Evolutionary conservation across 2,797 vertebrate genomes (phyloP), one percentile per base, ranked within the genome.

Genomic region (Macropodus opercularis): DNA sequence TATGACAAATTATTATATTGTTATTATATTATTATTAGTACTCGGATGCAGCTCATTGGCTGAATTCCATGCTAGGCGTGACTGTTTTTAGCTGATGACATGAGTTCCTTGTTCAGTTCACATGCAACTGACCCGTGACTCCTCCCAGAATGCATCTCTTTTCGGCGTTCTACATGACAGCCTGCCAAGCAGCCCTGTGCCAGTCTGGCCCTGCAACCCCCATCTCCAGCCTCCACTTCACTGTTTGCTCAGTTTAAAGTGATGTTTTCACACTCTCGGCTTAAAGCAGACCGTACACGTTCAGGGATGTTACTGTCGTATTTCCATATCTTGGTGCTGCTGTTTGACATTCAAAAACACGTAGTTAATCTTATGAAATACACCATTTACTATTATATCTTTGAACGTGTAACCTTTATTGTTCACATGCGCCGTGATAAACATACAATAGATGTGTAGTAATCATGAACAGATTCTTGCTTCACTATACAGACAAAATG

Each of bases 141-240:
- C 34, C 32, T 75, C 72, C 71, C 67, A 81, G 54, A 79, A 76
- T 73, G 64, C 63, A 73, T 62, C 47, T 1, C 52, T 80, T 55
- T 67, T 56, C 47, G 26, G 42, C 21, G 51, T 75, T 87, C 60
- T 57, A 62, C 76, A 75, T 76, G 80, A 80, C 40, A 13, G 62
- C 41, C 58, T 36, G 59, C 66, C 68, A 72, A 32, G 56, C 54
- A 46, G 46, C 29, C 24, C 13, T 47, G 34, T 57, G 29, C 55
- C 72, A 62, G 57, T 62, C 50, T 23, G 42, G 50, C 76, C 24
- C 36, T 47, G 56, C 53, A 57, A 19, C 36, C 36, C 38, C 62
- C 39, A 60, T 0, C 21, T 43, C 29, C 18, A 64, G 47, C 21
- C 14, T 26, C 10, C 8, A 17, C 24, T 9, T 57, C 27, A 10